phyloP scores from a whole-genome alignment of 2,888 invertebrate genomes.

The Drosophila tripunctata region DNA sequence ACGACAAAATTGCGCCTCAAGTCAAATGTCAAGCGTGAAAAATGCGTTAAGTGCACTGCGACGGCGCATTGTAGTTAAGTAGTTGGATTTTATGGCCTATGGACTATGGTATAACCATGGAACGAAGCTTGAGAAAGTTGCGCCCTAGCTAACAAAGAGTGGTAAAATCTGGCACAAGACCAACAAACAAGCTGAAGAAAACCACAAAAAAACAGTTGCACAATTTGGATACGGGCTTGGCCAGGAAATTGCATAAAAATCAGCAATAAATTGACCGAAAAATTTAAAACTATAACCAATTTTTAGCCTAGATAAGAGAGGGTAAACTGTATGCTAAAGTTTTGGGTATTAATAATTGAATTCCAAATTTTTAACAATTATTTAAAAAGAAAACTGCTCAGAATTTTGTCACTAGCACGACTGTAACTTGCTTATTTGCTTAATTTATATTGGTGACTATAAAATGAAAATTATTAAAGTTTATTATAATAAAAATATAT shows the following conservation, averaged over 20 bases:
- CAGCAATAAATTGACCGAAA: constrained; percentile 8
- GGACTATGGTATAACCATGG: constrained; percentile 38
- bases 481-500: no score
- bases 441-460: no score
- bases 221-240: constrained; percentile 21
- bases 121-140: constrained; percentile 54
- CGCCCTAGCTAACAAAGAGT: constrained; percentile 16
- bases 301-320: no score
- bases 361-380: no score
- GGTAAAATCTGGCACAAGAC: constrained; percentile 24
- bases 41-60: constrained; percentile 81
- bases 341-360: no score
- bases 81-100: constrained; percentile 71
- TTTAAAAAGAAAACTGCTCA: no score
- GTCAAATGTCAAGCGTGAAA: constrained; percentile 84
- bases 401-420: no score
- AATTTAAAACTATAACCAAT: constrained; percentile 2
- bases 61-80: constrained; percentile 74
- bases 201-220: constrained; percentile 8
- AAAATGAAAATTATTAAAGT: no score
- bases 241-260: constrained; percentile 25
- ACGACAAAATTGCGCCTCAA: constrained; percentile 80
- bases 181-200: background rate
- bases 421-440: no score
- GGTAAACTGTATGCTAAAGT: no score